These are phyloP conservation scores for Dicerorhinus sumatrensis DNA, from an alignment of 2,113 vertebrate genomes.

Conservation along the genomic window DNA sequence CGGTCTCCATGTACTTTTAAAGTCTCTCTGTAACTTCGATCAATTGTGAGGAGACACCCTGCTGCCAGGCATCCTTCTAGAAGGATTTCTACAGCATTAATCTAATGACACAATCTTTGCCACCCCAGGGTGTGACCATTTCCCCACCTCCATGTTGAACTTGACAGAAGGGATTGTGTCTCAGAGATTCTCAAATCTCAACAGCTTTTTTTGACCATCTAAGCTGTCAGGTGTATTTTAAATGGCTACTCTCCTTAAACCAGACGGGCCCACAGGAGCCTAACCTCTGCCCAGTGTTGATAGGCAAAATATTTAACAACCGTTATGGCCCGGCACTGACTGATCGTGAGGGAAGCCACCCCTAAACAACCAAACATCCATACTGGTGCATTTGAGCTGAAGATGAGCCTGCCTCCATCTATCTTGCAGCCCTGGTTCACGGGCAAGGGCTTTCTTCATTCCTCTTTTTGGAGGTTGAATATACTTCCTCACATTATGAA, in stretches of 20 bases:
- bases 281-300: conserved; percentile 49
- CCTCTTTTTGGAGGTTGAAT: background rate
- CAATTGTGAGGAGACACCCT: background rate
- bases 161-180: background rate
- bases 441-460: background rate
- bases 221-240: conserved; percentile 47
- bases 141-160: background rate
- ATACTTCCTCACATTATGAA: background rate
- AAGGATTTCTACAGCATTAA: conserved; percentile 27
- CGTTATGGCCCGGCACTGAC: background rate
- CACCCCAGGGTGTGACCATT: background rate
- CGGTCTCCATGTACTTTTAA: background rate
- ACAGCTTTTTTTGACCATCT: background rate
- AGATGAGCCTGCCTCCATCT: background rate
- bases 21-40: background rate
- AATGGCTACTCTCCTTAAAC: conserved; percentile 63
- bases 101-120: background rate
- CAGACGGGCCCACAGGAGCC: conserved; percentile 41
- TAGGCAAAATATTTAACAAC: conserved; percentile 60
- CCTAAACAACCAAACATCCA: background rate
- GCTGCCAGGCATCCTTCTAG: background rate
- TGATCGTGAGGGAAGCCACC: background rate
- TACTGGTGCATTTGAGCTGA: rapidly evolving
- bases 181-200: conserved; percentile 1
- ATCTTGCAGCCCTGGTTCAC: background rate